Evolutionary conservation across 2,888 invertebrate species (phyloP).

Genomic region (Polia nebulosa): DNA sequence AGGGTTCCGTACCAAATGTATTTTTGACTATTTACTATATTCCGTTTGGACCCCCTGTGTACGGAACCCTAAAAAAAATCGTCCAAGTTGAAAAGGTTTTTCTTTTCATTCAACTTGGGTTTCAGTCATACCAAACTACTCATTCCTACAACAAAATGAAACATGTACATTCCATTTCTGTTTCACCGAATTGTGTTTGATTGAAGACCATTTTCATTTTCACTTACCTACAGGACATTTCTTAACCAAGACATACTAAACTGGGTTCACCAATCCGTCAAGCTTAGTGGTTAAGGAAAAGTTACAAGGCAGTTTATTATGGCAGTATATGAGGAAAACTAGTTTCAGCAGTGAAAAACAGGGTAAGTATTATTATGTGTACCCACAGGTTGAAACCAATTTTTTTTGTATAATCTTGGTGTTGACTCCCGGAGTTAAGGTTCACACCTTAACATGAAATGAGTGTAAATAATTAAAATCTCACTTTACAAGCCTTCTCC

Average conservation of each 20-base stretch:
- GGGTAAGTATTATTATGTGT: not conserved
- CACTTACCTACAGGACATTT: not conserved
- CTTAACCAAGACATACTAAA: not conserved
- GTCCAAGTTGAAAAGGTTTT: not conserved
- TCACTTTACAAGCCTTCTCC: conserved; percentile 41
- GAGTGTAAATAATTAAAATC: conserved; percentile 40
- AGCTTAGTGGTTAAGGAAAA: not conserved
- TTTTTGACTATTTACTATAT: no score
- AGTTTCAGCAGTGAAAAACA: not conserved
- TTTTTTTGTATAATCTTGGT: not conserved
- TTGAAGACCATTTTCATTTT: not conserved
- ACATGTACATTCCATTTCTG: not conserved
- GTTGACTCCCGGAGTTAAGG: not conserved
- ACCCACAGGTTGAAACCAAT: not conserved
- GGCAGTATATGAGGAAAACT: not conserved
- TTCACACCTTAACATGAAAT: conserved; percentile 19
- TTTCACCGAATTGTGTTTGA: not conserved
- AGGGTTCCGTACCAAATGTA: no score
- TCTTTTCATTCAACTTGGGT: not conserved
- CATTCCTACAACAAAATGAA: no score
- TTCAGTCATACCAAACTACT: no score
- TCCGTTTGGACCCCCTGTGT: no score
- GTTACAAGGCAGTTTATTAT: not conserved
- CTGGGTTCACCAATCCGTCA: not conserved
- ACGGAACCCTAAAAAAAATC: no score